A percentile compares a stretch with the other conserved stretches of the same genome.
Evolutionary conservation across 64 coral and sea anemone genomes (phyloP).

Genomic region (Astreopora myriophthalma): DNA sequence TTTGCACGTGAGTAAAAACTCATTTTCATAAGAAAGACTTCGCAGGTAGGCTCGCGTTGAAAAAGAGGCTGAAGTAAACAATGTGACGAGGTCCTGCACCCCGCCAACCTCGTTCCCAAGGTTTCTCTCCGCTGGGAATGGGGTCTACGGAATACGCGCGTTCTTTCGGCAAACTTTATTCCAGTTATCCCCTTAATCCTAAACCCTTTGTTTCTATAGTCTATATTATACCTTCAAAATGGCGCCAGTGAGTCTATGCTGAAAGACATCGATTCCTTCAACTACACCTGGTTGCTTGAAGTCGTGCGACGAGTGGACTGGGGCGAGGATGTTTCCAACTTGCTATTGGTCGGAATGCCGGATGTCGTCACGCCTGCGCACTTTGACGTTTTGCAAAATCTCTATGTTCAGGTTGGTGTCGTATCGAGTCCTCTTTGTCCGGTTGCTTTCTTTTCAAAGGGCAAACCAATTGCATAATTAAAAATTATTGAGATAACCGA

Average conservation of each 20-base stretch:
- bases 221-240: constrained; percentile 73
- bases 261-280: constrained; percentile 79
- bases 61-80: no score
- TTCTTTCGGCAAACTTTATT: no score
- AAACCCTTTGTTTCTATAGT: constrained; percentile 52
- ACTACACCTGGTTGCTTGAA: constrained; percentile 89
- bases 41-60: no score
- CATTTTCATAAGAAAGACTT: no score
- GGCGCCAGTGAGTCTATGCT: constrained; percentile 61
- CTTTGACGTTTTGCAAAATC: constrained; percentile 90
- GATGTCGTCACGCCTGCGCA: constrained; percentile 94
- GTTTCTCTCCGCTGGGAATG: no score
- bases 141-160: no score
- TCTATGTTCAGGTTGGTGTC: constrained; percentile 89
- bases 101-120: no score
- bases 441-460: neutral
- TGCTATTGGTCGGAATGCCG: constrained; percentile 93
- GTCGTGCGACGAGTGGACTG: constrained; percentile 67
- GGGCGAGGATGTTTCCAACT: constrained; percentile 84
- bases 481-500: no score
- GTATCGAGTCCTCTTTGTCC: neutral
- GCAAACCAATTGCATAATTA: no score
- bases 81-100: no score
- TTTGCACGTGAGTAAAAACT: no score
- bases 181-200: no score